phyloP scores from a whole-genome alignment of 2,888 invertebrate species.

The Octonoba sinensis region DNA sequence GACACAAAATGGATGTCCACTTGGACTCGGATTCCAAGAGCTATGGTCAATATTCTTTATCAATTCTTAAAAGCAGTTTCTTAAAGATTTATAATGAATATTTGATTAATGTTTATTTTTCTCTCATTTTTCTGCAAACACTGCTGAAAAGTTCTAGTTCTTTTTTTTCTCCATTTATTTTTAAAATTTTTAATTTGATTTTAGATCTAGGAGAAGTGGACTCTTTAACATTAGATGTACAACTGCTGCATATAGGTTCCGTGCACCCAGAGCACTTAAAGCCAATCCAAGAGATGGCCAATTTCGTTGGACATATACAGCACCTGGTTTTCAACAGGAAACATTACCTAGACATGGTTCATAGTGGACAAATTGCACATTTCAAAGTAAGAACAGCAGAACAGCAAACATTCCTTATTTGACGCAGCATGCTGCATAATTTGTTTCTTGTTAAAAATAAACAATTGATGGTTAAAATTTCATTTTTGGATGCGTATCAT shows the following conservation, averaged over 20 bases:
- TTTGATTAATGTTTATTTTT: too few species aligned
- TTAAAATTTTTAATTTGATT: neutral
- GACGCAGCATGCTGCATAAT: neutral
- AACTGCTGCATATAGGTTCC: slow-evolving; percentile 82
- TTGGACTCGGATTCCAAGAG: slow-evolving; percentile 87
- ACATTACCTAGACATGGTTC: slow-evolving; percentile 84
- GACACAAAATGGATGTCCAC: slow-evolving; percentile 86
- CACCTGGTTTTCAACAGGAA: slow-evolving; percentile 91
- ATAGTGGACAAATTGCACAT: slow-evolving; percentile 73
- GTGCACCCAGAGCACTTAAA: slow-evolving; percentile 52
- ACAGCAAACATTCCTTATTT: neutral
- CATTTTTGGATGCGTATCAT: too few species aligned
- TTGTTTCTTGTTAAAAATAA: too few species aligned
- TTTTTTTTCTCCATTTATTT: too few species aligned
- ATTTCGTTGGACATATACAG: slow-evolving; percentile 91
- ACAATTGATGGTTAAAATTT: too few species aligned
- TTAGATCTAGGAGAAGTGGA: slow-evolving; percentile 83
- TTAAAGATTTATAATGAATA: too few species aligned
- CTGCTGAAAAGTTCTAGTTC: too few species aligned
- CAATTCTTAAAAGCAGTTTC: too few species aligned
- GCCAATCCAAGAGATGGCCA: slow-evolving; percentile 81
- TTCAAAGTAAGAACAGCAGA: slow-evolving; percentile 36
- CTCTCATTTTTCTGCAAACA: too few species aligned
- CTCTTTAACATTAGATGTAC: slow-evolving; percentile 84
- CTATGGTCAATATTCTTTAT: slow-evolving; percentile 67